Conservation (phyloP, 2,888 invertebrate genomes). For the Tolmerus cingulatus region DNA sequence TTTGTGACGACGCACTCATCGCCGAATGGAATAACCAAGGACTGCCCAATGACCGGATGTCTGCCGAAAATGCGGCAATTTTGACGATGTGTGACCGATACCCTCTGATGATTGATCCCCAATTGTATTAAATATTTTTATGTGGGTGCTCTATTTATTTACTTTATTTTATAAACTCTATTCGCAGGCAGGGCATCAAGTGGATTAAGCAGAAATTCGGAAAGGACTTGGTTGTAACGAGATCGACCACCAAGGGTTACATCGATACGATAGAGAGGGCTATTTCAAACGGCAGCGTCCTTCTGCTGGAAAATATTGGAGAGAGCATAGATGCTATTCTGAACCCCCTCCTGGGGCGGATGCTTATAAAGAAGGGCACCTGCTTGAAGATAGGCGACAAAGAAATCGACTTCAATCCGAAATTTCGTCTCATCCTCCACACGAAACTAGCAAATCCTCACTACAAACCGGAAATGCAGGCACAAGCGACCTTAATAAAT, state of each 20-base stretch:
- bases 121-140: slow-evolving; percentile 66
- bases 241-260: slow-evolving; percentile 83
- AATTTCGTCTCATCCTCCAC: slow-evolving; percentile 85
- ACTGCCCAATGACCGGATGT: slow-evolving; percentile 91
- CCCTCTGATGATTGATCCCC: slow-evolving; percentile 96
- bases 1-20: slow-evolving; percentile 91
- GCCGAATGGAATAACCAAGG: slow-evolving; percentile 96
- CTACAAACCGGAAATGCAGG: slow-evolving; percentile 96
- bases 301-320: slow-evolving; percentile 88
- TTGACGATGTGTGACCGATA: slow-evolving; percentile 88
- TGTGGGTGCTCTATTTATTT: neutral
- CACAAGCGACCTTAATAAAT: slow-evolving; percentile 93
- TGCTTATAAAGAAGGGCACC: slow-evolving; percentile 86
- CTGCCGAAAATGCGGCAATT: slow-evolving; percentile 93
- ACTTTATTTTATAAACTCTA: neutral
- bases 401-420: slow-evolving; percentile 86
- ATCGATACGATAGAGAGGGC: slow-evolving; percentile 82
- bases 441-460: slow-evolving; percentile 95
- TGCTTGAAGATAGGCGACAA: slow-evolving; percentile 87
- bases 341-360: slow-evolving; percentile 86
- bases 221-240: slow-evolving; percentile 73
- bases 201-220: slow-evolving; percentile 94
- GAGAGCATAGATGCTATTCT: slow-evolving; percentile 90
- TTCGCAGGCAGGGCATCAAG: slow-evolving; percentile 80
- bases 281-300: slow-evolving; percentile 76